Evolutionary conservation across 1,140 invertebrate genomes (phyloP).

Genomic region (Epicauta chinensis): DNA sequence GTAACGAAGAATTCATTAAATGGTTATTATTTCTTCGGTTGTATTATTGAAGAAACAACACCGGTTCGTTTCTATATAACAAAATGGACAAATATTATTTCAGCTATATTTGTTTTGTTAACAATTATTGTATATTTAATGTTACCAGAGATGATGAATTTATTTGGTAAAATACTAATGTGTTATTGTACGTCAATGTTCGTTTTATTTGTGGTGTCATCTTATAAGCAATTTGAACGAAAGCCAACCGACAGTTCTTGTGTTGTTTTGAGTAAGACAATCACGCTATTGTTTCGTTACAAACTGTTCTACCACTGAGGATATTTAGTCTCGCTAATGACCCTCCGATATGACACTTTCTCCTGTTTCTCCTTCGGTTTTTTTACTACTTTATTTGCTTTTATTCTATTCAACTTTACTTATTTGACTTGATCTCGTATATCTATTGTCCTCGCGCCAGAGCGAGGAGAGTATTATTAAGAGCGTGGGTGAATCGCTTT

Average conservation of each 20-base stretch:
- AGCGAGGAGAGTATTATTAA: no score
- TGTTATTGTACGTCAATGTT: conserved; percentile 30
- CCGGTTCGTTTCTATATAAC: conserved; percentile 22
- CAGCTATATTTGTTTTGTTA: conserved; percentile 25
- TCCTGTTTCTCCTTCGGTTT: no score
- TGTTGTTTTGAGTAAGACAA: conserved; percentile 20
- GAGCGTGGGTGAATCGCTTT: no score
- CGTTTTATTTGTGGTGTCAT: conserved; percentile 18
- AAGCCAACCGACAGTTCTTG: conserved; percentile 7
- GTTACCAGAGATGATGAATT: conserved; percentile 26
- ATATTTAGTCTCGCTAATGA: no score
- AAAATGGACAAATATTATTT: conserved; percentile 23
- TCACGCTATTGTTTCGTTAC: no score
- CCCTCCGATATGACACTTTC: no score
- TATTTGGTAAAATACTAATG: conserved; percentile 31
- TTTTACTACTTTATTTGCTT: no score
- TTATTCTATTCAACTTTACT: no score
- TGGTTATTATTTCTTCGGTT: conserved; percentile 8
- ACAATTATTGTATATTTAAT: conserved; percentile 29
- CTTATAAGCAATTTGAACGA: conserved; percentile 19
- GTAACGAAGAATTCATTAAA: conserved; percentile 16
- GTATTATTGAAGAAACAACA: conserved; percentile 4
- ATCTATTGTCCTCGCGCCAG: no score
- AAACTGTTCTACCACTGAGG: no score
- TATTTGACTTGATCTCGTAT: no score